Percentiles rank a stretch among this genome's conserved stretches.
These are phyloP conservation scores for Gobio gobio DNA, from an alignment of 2,113 vertebrate species.

Conservation along the genomic window DNA sequence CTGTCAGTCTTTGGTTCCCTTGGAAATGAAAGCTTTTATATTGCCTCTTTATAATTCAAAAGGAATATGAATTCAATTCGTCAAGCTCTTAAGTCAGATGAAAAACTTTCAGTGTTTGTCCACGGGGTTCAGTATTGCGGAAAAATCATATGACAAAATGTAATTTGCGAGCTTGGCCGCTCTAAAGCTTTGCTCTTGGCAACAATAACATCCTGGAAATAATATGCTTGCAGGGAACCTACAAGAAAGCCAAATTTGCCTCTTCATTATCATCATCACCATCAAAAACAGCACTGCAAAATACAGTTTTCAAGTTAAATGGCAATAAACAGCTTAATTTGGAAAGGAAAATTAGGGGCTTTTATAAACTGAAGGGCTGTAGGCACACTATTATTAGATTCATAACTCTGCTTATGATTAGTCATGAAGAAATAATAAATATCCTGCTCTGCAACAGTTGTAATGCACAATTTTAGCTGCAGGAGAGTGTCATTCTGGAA, in stretches of 20 bases:
- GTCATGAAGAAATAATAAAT: conserved; percentile 5
- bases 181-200: neutral
- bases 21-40: neutral
- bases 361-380: conserved; percentile 5
- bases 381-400: conserved; percentile 24
- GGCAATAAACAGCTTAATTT: conserved; percentile 10
- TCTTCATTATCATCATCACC: conserved; percentile 26
- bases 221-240: conserved; percentile 16
- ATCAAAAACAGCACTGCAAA: neutral
- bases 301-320: conserved; percentile 25
- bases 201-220: conserved; percentile 10
- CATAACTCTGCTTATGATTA: conserved; percentile 16
- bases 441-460: neutral
- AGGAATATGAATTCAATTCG: neutral
- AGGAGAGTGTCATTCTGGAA: neutral
- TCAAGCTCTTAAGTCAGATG: neutral
- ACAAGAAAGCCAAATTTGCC: neutral
- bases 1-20: neutral
- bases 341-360: neutral
- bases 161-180: neutral
- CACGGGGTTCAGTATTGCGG: neutral
- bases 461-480: neutral
- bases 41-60: neutral
- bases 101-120: conserved; percentile 4
- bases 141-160: conserved; percentile 24